Base-by-base conservation (phyloP, 2,888 invertebrate species). In the Heliconius cydno region DNA sequence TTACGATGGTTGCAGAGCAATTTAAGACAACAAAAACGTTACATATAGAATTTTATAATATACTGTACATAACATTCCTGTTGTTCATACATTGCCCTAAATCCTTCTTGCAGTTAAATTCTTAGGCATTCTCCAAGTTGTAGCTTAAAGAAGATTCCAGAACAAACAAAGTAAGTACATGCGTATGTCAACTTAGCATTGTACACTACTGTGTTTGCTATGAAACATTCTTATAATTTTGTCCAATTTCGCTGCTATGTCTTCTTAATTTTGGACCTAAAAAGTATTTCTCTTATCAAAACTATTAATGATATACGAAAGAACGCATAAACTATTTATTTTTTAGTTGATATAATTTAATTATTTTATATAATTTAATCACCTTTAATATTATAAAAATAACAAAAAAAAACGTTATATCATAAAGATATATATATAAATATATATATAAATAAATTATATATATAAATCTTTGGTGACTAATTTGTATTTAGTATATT, bases 101-200 rank as follows among this genome's bases (percentile, higher is more conserved):
- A 83, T 80, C 87, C 87, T 13, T 84, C 80, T 77, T 77, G 78
- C 79, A 66, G 78, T 34, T 19, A 30, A 22, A n/a, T 67, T 66
- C 38, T 41, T 9, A 28, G 28, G 15, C 41, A 30, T 41, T 66
- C n/a, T 41, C 65, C 34, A n/a, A 57, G 30, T 7, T 22, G 79
- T 68, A 82, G 90, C 78, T 80, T 88, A 82, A 81, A 91, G 91
- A 90, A 85, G 87, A 91, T 90, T 92, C 90, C 92, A 94, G 92
- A 94, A 94, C 95, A 95, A 95, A 95, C 94, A 95, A 94, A 95
- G 95, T 95, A 95, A 95, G 95, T 95, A 95, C 95, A 95, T 95
- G 95, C 95, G 93, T 94, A 90, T 86, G 85, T 81, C 82, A 84
- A 88, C 92, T 92, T 92, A 94, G 95, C 95, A 95, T 95, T 95